Evolutionary conservation across 2,113 vertebrate species (phyloP).

Genomic region (Sciurus niger): DNA sequence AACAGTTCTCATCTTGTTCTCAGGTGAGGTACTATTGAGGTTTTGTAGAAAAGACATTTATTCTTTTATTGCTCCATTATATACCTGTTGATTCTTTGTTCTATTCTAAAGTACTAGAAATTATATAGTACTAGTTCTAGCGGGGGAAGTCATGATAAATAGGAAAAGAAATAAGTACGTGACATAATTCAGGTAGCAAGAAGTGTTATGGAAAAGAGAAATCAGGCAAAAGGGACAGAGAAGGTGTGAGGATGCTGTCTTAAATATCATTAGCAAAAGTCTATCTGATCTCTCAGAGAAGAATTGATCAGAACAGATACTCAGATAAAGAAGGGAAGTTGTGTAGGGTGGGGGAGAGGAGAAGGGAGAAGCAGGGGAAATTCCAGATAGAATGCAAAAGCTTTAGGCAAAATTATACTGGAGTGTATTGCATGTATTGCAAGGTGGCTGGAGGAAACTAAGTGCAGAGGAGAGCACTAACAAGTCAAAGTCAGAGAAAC

Average conservation of each 20-base stretch:
- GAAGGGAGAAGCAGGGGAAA: too few relatives aligned
- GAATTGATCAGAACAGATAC: not conserved
- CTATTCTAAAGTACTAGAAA: not conserved
- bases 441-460: too few relatives aligned
- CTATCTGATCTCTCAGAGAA: not conserved
- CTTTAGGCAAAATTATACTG: too few relatives aligned
- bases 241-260: not conserved
- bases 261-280: not conserved
- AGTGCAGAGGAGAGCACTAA: too few relatives aligned
- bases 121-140: not conserved
- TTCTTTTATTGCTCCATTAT: slow-evolving; percentile 22
- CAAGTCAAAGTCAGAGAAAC: not conserved
- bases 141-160: not conserved
- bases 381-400: too few relatives aligned
- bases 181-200: not conserved
- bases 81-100: not conserved
- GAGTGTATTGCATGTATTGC: too few relatives aligned
- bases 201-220: not conserved
- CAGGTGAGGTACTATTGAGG: not conserved
- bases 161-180: not conserved
- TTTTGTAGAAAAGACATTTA: not conserved
- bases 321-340: too few relatives aligned
- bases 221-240: not conserved
- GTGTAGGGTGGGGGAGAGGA: too few relatives aligned
- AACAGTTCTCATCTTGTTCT: not conserved